These are phyloP conservation scores for Scaptodrosophila latifasciaeformis DNA, from an alignment of 2,888 invertebrate genomes.

Conservation along the genomic window DNA sequence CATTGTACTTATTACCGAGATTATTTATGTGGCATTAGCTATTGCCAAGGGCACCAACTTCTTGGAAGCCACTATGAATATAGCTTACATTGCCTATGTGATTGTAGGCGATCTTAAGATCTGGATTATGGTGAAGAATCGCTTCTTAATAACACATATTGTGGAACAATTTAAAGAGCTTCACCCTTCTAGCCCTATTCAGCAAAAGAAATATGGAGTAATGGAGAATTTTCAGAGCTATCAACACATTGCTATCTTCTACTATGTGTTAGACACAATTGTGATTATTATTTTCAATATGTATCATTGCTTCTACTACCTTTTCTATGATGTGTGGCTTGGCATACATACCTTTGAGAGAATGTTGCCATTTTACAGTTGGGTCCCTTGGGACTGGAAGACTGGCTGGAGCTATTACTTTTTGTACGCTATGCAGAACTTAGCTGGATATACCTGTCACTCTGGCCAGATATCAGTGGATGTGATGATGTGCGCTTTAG, in stretches of 20 bases:
- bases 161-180: conserved; percentile 47
- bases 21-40: conserved; percentile 56
- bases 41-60: conserved; percentile 56
- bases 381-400: conserved; percentile 65
- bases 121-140: conserved; percentile 49
- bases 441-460: conserved; percentile 59
- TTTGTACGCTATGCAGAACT: conserved; percentile 52
- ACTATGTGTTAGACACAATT: conserved; percentile 51
- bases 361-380: conserved; percentile 58
- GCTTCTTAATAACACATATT: conserved; percentile 42
- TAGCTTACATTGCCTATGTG: conserved; percentile 63
- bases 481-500: conserved; percentile 63
- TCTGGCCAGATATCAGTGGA: conserved; percentile 65
- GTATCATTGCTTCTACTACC: conserved; percentile 50
- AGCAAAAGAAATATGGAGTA: conserved; percentile 40
- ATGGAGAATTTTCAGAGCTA: conserved; percentile 30
- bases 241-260: conserved; percentile 48
- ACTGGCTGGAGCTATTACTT: conserved; percentile 51
- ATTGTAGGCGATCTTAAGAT: conserved; percentile 64
- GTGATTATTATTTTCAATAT: conserved; percentile 70
- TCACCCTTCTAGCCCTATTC: conserved; percentile 41
- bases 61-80: conserved; percentile 63
- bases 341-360: conserved; percentile 34
- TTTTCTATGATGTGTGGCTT: conserved; percentile 52
- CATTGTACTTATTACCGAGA: conserved; percentile 51